A percentile compares a stretch with the other conserved stretches of the same genome.
phyloP scores from a whole-genome alignment of 2,888 invertebrate genomes.

The Lithophane ornitopus region DNA sequence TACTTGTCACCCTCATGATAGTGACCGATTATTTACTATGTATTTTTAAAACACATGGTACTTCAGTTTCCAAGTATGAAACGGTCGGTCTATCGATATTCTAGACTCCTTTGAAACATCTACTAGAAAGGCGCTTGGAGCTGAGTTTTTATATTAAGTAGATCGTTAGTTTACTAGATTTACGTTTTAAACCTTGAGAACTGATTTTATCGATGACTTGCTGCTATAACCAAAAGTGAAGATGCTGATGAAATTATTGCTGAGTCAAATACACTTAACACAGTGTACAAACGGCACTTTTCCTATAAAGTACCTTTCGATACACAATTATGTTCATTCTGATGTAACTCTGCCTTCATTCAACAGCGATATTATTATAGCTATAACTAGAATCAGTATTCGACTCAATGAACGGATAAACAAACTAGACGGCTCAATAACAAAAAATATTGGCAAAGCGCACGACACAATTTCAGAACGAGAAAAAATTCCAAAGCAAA shows the following conservation, averaged over 20 bases:
- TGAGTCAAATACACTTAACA: neutral
- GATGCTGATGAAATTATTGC: neutral
- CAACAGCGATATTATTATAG: neutral
- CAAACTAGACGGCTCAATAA: conserved; percentile 6
- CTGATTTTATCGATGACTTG: neutral
- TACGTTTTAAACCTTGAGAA: neutral
- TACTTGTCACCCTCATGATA: conserved; percentile 27
- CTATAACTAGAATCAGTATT: neutral
- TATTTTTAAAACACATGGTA: neutral
- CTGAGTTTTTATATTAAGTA: neutral
- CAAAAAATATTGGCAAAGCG: conserved; percentile 33
- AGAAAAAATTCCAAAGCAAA: conserved; percentile 21
- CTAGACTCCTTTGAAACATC: neutral
- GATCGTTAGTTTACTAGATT: neutral
- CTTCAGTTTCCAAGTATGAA: neutral
- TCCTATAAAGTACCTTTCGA: neutral
- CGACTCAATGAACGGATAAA: conserved; percentile 8
- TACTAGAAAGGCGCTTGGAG: neutral
- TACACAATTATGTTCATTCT: neutral
- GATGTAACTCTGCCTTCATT: neutral
- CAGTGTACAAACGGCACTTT: no score
- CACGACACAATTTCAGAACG: conserved; percentile 18
- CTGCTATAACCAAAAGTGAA: neutral
- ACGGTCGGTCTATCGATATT: neutral
- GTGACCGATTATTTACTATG: conserved; percentile 21